A percentile compares a stretch with the other conserved stretches of the same genome.
Conservation (phyloP, 2,888 invertebrate species). For the Drosophila paramelanica region DNA sequence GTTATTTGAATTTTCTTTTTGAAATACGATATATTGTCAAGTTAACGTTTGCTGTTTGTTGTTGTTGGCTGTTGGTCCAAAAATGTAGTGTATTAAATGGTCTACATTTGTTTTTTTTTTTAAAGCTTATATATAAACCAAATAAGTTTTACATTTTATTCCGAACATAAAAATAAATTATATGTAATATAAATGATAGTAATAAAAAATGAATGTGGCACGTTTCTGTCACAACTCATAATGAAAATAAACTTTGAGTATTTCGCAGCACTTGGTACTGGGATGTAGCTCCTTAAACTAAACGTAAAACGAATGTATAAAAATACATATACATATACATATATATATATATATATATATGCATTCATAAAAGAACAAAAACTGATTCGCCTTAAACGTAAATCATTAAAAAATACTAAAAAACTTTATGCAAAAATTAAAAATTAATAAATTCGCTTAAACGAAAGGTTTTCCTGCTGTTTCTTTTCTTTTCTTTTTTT, state of each 20-base stretch:
- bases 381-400: constrained; percentile 41
- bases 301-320: constrained; percentile 35
- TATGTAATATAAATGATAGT: constrained; percentile 3
- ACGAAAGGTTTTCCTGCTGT: constrained; percentile 67
- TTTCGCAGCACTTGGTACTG: constrained; percentile 77
- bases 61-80: constrained; percentile 32
- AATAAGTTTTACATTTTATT: constrained; percentile 27
- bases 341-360: constrained; percentile 34
- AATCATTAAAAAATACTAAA: constrained; percentile 48
- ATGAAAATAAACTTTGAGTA: constrained; percentile 57
- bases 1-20: constrained; percentile 10
- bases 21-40: constrained; percentile 54
- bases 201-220: constrained; percentile 30
- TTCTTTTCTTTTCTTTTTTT: constrained; percentile 13
- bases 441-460: constrained; percentile 75
- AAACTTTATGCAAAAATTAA: constrained; percentile 42
- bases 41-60: constrained; percentile 36
- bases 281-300: constrained; percentile 40
- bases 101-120: background rate
- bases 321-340: constrained; percentile 15
- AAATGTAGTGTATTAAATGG: constrained; percentile 9
- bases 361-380: constrained; percentile 23
- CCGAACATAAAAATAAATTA: constrained; percentile 22
- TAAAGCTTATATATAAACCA: constrained; percentile 15
- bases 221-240: constrained; percentile 22